Evolutionary conservation across 2,888 invertebrate species (phyloP).

Genomic region (Tribolium freemani): DNA sequence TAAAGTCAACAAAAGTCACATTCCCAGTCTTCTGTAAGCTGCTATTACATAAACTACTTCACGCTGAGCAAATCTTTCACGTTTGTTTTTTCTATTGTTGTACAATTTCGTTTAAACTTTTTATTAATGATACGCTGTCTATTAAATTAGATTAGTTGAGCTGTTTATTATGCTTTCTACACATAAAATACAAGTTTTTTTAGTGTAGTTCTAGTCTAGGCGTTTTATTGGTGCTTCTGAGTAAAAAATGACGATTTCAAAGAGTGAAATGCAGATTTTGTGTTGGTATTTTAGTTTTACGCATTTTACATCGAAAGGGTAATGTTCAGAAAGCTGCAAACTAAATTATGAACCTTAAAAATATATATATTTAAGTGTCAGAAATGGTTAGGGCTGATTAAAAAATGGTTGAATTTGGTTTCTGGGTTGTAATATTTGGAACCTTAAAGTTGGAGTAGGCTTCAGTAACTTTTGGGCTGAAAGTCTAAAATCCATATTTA

Average conservation of each 20-base stretch:
- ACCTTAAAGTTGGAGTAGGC: no score
- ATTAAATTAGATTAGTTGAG: not conserved
- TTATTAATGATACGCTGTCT: not conserved
- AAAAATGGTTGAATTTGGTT: no score
- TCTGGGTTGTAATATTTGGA: no score
- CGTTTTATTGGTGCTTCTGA: not conserved
- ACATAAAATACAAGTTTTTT: not conserved
- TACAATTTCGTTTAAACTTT: not conserved
- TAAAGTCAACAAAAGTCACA: slow-evolving; percentile 10
- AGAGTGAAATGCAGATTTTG: no score
- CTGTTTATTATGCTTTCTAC: not conserved
- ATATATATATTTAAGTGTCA: no score
- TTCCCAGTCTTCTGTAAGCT: not conserved
- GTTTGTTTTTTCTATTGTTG: not conserved
- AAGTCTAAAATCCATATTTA: no score
- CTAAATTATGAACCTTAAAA: no score
- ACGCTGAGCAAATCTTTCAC: slow-evolving; percentile 11
- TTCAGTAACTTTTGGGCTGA: no score
- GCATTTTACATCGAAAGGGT: no score
- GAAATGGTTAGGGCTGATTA: no score
- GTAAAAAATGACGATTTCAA: not conserved
- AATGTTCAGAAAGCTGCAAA: no score
- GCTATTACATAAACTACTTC: not conserved
- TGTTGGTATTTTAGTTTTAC: no score
- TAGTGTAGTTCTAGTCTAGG: not conserved